phyloP scores from a whole-genome alignment of 2,113 vertebrate species.

The Hucho hucho region DNA sequence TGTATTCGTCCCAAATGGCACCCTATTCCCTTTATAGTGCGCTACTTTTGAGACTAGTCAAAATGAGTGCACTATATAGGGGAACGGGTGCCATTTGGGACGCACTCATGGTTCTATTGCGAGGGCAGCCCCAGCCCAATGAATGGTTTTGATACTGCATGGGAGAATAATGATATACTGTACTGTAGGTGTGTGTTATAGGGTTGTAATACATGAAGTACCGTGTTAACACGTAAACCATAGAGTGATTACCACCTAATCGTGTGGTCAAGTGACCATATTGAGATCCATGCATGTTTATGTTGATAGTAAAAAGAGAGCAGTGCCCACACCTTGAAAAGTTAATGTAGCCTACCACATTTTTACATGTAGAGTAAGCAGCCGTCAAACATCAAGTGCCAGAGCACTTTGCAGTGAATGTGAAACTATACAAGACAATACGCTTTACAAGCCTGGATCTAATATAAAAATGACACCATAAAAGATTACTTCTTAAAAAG shows the following conservation, averaged over 20 bases:
- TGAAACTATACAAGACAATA: neutral
- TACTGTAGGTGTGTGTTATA: neutral
- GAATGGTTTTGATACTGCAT: neutral
- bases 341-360: too few relatives aligned
- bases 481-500: neutral
- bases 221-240: neutral
- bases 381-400: too few relatives aligned
- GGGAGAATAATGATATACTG: neutral
- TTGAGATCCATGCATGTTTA: neutral
- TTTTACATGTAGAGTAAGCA: too few relatives aligned
- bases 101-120: too few relatives aligned
- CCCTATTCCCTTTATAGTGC: too few relatives aligned
- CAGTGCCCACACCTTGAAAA: too few relatives aligned
- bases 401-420: too few relatives aligned
- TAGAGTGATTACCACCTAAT: neutral
- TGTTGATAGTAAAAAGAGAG: neutral
- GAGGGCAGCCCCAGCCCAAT: neutral
- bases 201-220: neutral
- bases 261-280: neutral
- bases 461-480: conserved; percentile 2
- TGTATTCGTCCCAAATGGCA: neutral
- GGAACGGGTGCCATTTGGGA: too few relatives aligned
- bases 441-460: neutral
- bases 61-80: too few relatives aligned
- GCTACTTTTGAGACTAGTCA: too few relatives aligned